Percentiles rank a stretch among this genome's conserved stretches.
Evolutionary conservation across 1,140 invertebrate species (phyloP).

Genomic region (Aphaenogaster floridana): DNA sequence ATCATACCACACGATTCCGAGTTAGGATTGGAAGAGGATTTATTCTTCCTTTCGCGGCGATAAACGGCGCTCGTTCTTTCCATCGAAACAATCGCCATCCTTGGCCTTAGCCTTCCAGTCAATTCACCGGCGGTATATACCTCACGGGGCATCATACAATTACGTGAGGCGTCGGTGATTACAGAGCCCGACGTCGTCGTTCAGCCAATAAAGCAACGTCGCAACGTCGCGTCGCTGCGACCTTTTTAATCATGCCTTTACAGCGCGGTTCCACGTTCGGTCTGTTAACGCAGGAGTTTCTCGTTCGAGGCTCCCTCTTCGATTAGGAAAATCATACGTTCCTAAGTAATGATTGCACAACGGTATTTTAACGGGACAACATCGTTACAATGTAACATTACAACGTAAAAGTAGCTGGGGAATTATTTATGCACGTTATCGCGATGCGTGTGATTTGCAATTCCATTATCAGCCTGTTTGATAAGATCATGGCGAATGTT

Average conservation of each 20-base stretch:
- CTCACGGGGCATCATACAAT: constrained; percentile 43
- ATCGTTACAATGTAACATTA: background rate
- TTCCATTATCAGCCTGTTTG: constrained; percentile 18
- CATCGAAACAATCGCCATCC: background rate
- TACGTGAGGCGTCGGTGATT: constrained; percentile 59
- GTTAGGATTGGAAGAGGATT: background rate
- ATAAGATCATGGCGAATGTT: constrained; percentile 43
- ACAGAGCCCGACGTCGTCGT: constrained; percentile 9
- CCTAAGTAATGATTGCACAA: background rate
- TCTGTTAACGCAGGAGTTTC: background rate
- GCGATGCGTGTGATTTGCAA: background rate
- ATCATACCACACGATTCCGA: background rate
- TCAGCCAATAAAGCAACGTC: constrained; percentile 45
- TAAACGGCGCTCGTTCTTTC: constrained; percentile 2
- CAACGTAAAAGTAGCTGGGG: constrained; percentile 1
- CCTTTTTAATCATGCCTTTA: constrained; percentile 47
- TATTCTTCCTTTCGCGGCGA: background rate
- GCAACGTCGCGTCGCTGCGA: background rate
- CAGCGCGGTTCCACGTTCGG: background rate
- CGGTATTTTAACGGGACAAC: background rate
- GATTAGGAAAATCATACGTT: background rate
- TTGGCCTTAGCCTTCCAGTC: constrained; percentile 41
- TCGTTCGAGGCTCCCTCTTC: background rate
- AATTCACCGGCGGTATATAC: constrained; percentile 22
- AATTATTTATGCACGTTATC: constrained; percentile 41